phyloP scores from a whole-genome alignment of 2,113 vertebrate genomes.

The Crotalus tigris region DNA sequence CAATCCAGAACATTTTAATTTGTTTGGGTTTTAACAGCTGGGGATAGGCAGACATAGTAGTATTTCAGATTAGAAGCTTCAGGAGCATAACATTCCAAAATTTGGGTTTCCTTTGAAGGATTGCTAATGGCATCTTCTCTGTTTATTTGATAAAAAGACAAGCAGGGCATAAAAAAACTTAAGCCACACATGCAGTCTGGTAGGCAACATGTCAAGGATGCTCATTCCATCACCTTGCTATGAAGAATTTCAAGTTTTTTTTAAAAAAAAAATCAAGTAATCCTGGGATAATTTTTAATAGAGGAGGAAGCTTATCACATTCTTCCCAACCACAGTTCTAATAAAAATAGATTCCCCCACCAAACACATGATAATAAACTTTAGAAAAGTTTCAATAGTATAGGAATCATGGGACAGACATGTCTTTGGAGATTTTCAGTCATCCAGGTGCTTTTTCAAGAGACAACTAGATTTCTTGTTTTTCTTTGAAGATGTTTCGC shows the following conservation, averaged over 20 bases:
- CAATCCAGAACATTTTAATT: background rate
- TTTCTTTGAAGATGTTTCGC: too few species aligned
- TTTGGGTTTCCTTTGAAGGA: background rate
- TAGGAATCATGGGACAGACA: too few species aligned
- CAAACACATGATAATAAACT: background rate
- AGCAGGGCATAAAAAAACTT: background rate
- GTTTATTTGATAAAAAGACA: background rate
- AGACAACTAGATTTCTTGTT: too few species aligned
- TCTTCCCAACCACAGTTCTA: background rate
- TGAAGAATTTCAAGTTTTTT: background rate
- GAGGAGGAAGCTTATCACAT: background rate
- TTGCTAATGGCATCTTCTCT: background rate
- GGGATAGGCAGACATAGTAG: background rate
- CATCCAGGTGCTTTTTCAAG: too few species aligned
- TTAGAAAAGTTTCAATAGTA: background rate
- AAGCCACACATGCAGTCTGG: background rate
- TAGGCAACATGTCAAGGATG: background rate
- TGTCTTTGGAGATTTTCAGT: too few species aligned
- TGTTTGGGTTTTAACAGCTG: background rate
- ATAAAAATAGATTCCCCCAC: background rate
- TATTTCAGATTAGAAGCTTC: background rate
- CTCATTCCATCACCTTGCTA: background rate
- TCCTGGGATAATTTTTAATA: background rate
- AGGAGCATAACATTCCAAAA: background rate
- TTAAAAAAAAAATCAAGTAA: background rate